Evolutionary conservation across 2,113 vertebrate genomes (phyloP).

Genomic region (Lichenostomus cassidix): DNA sequence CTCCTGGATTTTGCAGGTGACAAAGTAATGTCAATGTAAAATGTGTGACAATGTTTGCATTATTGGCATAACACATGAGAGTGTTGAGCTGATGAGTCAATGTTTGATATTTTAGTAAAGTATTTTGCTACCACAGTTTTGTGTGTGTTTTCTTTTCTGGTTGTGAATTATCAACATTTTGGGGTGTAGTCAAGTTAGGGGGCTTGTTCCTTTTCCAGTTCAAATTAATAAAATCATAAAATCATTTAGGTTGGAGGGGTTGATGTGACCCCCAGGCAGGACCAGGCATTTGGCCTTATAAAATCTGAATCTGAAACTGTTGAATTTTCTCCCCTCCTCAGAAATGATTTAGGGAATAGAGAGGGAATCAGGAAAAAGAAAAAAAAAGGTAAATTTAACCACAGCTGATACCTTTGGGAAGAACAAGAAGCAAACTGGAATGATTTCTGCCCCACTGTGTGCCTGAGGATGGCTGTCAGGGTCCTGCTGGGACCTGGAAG

Average conservation of each 20-base stretch:
- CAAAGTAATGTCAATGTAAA: background rate
- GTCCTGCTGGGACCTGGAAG: background rate
- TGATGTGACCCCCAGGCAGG: background rate
- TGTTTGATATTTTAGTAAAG: conserved; percentile 47
- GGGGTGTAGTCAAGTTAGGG: background rate
- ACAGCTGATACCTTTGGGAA: background rate
- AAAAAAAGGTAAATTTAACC: background rate
- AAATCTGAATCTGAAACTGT: background rate
- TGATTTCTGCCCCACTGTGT: background rate
- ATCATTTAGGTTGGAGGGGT: background rate
- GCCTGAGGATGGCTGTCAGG: background rate
- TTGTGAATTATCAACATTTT: background rate
- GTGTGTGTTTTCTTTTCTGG: fast-evolving
- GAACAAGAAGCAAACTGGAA: background rate
- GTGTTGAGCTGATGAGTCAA: background rate
- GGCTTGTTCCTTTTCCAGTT: background rate
- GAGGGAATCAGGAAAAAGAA: background rate
- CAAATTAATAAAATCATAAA: background rate
- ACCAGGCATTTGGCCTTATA: fast-evolving
- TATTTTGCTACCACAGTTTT: background rate
- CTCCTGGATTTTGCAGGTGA: background rate
- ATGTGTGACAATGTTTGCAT: background rate
- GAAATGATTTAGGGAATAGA: background rate
- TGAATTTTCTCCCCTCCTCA: background rate
- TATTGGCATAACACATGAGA: background rate